These are phyloP conservation scores for Sebastes diploproa DNA, from an alignment of 2,797 vertebrate genomes.

Conservation along the genomic window DNA sequence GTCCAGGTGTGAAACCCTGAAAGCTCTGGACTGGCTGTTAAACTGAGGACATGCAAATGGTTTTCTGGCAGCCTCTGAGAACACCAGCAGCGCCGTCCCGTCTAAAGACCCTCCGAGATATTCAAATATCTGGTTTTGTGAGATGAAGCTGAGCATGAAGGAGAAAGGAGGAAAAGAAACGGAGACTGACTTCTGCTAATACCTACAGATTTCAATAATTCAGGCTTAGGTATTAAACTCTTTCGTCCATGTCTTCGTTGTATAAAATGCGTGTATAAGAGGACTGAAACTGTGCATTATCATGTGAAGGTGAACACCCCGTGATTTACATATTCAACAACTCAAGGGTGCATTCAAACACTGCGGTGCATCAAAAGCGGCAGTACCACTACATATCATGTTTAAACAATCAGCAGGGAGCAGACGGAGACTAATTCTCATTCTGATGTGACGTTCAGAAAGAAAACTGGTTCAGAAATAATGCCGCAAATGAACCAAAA, in stretches of 20 bases:
- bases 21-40: slow-evolving; percentile 19
- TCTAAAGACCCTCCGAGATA: slow-evolving; percentile 9
- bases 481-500: neutral
- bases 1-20: slow-evolving; percentile 35
- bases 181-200: neutral
- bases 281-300: neutral
- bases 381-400: neutral
- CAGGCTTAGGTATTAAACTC: neutral
- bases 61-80: slow-evolving; percentile 12
- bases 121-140: neutral
- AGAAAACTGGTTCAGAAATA: neutral
- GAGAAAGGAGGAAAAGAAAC: neutral
- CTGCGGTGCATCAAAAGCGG: slow-evolving; percentile 6
- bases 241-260: neutral
- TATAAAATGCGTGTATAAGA: neutral
- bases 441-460: slow-evolving; percentile 4
- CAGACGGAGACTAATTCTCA: neutral
- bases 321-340: slow-evolving; percentile 24
- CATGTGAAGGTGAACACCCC: neutral
- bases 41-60: slow-evolving; percentile 8
- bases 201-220: neutral
- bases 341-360: slow-evolving; percentile 13
- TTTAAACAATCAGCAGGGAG: slow-evolving; percentile 1
- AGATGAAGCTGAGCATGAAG: neutral
- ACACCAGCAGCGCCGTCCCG: neutral